Conservation (phyloP, 2,888 invertebrate species). For the Pristionchus arcanus region DNA sequence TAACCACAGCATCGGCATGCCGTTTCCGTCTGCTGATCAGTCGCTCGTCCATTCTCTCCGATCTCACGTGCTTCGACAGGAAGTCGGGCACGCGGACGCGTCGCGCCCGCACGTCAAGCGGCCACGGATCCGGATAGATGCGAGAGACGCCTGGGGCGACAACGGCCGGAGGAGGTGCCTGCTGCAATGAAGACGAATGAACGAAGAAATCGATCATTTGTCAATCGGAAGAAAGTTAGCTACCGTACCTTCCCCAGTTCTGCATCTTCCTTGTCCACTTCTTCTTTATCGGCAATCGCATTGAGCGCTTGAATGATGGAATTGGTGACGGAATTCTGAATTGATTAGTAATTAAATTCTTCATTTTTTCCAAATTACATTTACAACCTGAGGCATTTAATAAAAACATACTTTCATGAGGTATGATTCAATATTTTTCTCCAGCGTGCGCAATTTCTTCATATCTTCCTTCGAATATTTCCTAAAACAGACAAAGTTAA, state of each 20-base stretch:
- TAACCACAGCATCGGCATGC: slow-evolving; percentile 11
- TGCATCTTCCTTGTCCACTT: neutral
- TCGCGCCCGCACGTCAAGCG: slow-evolving; percentile 34
- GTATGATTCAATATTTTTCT: neutral
- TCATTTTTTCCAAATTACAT: too few relatives aligned
- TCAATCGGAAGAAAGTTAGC: too few relatives aligned
- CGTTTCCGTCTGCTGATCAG: slow-evolving; percentile 43
- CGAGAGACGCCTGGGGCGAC: neutral
- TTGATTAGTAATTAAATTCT: neutral
- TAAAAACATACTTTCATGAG: neutral
- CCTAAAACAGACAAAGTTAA: too few relatives aligned
- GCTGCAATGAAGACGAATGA: neutral
- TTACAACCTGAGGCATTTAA: too few relatives aligned
- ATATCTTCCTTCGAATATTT: too few relatives aligned
- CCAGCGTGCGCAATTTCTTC: neutral
- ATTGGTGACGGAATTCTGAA: neutral
- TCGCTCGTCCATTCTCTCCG: slow-evolving; percentile 21
- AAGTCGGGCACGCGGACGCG: slow-evolving; percentile 44
- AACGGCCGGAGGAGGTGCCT: neutral
- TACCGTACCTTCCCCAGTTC: neutral
- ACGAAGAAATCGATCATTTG: neutral
- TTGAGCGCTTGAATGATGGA: neutral
- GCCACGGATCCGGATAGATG: slow-evolving; percentile 45
- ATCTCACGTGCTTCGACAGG: neutral
- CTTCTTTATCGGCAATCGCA: neutral